A percentile compares a stretch with the other conserved stretches of the same genome.
phyloP scores from a whole-genome alignment of 1,140 invertebrate genomes.

The Calliopsis andreniformis region DNA sequence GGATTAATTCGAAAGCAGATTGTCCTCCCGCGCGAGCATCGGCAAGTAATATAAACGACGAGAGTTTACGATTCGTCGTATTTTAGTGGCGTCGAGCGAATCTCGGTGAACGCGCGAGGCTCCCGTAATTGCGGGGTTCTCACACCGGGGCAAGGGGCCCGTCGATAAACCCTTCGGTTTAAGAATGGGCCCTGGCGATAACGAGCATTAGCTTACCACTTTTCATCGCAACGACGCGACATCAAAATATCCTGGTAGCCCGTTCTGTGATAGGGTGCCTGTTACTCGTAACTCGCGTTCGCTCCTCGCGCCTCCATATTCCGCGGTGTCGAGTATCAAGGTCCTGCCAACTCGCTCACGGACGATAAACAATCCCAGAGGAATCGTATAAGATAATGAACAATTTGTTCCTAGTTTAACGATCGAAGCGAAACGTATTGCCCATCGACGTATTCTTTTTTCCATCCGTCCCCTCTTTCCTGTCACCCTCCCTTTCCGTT shows the following conservation, averaged over 20 bases:
- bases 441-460: not conserved
- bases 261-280: slow-evolving; percentile 21
- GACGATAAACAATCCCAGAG: slow-evolving; percentile 5
- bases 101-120: slow-evolving; percentile 34
- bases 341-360: too few species aligned
- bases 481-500: not conserved
- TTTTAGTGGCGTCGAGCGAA: slow-evolving; percentile 45
- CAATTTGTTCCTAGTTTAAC: slow-evolving; percentile 32
- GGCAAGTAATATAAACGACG: slow-evolving; percentile 49
- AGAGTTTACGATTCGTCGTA: slow-evolving; percentile 61
- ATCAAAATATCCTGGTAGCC: slow-evolving; percentile 48
- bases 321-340: slow-evolving; percentile 14
- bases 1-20: slow-evolving; percentile 59
- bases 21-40: slow-evolving; percentile 46
- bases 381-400: slow-evolving; percentile 25
- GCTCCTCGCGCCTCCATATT: not conserved
- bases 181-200: slow-evolving; percentile 49
- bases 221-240: slow-evolving; percentile 36
- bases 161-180: slow-evolving; percentile 53
- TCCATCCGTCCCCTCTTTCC: too few species aligned
- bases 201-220: slow-evolving; percentile 50
- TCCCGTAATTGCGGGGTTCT: slow-evolving; percentile 49
- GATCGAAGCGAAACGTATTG: slow-evolving; percentile 4
- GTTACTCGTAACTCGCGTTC: slow-evolving; percentile 41
- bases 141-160: slow-evolving; percentile 1